A percentile compares a stretch with the other conserved stretches of the same genome.
These are phyloP conservation scores for Salvelinus namaycush DNA, from an alignment of 2,113 vertebrate genomes.

Conservation along the genomic window DNA sequence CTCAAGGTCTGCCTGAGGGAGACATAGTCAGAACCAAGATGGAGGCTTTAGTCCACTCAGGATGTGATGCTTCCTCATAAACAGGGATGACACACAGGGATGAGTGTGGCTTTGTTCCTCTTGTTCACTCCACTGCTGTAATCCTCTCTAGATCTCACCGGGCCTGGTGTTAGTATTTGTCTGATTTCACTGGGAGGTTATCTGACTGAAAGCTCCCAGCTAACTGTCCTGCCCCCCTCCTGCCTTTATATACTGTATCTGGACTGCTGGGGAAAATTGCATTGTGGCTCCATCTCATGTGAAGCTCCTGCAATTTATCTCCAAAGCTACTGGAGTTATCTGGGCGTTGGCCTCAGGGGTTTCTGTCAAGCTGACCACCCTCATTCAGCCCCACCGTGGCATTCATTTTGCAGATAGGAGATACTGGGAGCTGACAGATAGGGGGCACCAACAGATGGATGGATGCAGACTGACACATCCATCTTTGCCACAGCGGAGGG, in stretches of 20 bases:
- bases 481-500: slow-evolving; percentile 48
- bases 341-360: slow-evolving; percentile 9
- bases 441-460: slow-evolving; percentile 52
- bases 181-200: slow-evolving; percentile 9
- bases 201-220: too few relatives aligned
- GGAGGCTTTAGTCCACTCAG: too few relatives aligned
- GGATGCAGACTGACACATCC: slow-evolving; percentile 51
- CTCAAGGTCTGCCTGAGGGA: too few relatives aligned
- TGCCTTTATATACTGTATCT: too few relatives aligned
- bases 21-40: too few relatives aligned
- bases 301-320: slow-evolving; percentile 31
- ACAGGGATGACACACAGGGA: too few relatives aligned
- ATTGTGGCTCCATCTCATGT: slow-evolving; percentile 20
- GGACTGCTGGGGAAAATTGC: neutral
- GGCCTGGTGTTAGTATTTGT: slow-evolving; percentile 12
- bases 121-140: neutral
- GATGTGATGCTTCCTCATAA: too few relatives aligned
- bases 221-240: too few relatives aligned
- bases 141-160: neutral
- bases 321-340: slow-evolving; percentile 32
- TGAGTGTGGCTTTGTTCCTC: too few relatives aligned
- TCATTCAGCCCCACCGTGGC: slow-evolving; percentile 30
- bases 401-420: slow-evolving; percentile 45
- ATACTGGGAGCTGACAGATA: slow-evolving; percentile 19
- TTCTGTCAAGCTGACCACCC: slow-evolving; percentile 32